These are phyloP conservation scores for Dipodomys spectabilis DNA, from an alignment of 2,113 vertebrate species.

Conservation along the genomic window DNA sequence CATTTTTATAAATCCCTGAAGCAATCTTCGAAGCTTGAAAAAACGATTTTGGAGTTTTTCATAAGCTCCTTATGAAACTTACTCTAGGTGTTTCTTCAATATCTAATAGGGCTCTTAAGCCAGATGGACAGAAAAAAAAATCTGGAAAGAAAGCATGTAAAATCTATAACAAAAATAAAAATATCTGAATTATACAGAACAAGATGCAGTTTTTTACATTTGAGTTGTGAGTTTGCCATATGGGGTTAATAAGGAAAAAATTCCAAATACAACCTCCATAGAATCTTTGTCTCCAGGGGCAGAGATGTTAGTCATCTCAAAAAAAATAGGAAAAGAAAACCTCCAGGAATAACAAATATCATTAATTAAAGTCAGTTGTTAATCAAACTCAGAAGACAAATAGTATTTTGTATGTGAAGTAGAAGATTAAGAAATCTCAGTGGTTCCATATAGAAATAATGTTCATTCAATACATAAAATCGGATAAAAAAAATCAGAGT, in stretches of 20 bases:
- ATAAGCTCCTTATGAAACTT: slow-evolving; percentile 71
- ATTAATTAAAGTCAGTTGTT: slow-evolving; percentile 29
- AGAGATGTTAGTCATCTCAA: slow-evolving; percentile 42
- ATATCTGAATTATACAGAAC: slow-evolving; percentile 59
- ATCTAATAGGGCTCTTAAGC: slow-evolving; percentile 47
- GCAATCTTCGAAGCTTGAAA: slow-evolving; percentile 65
- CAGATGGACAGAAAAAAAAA: slow-evolving; percentile 57
- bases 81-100: slow-evolving; percentile 49
- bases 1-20: slow-evolving; percentile 68
- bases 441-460: neutral
- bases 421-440: slow-evolving; percentile 39
- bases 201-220: slow-evolving; percentile 47
- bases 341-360: slow-evolving; percentile 36
- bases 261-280: slow-evolving; percentile 54
- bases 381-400: slow-evolving; percentile 28
- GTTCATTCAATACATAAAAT: slow-evolving; percentile 47
- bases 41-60: slow-evolving; percentile 69
- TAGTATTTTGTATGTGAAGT: neutral
- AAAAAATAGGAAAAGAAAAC: neutral
- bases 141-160: slow-evolving; percentile 66
- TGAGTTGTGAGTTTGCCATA: slow-evolving; percentile 56
- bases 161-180: slow-evolving; percentile 68
- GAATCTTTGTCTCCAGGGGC: slow-evolving; percentile 61
- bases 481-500: slow-evolving; percentile 52
- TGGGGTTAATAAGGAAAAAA: slow-evolving; percentile 49